These are phyloP conservation scores for Tricholauxania praeusta DNA, from an alignment of 2,888 invertebrate genomes.

Conservation along the genomic window DNA sequence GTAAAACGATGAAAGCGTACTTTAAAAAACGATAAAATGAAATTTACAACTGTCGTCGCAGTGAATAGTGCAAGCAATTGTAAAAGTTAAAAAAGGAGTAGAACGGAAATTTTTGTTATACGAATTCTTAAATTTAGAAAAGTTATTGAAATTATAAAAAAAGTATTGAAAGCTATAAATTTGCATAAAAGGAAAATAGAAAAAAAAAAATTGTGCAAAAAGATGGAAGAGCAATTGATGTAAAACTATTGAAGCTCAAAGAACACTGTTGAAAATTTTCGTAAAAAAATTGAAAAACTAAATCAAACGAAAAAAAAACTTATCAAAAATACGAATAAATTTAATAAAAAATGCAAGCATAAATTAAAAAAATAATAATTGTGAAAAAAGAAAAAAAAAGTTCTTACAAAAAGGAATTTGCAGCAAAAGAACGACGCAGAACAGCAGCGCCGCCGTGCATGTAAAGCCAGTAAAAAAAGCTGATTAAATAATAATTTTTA, in stretches of 20 bases:
- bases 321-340: not conserved
- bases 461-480: too few species aligned
- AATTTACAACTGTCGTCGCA: conserved; percentile 7
- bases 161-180: not conserved
- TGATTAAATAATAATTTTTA: too few species aligned
- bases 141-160: not conserved
- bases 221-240: not conserved
- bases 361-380: not conserved
- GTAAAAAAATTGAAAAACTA: not conserved
- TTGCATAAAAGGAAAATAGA: not conserved
- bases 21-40: conserved; percentile 13
- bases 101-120: not conserved
- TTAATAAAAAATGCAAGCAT: not conserved
- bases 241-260: conserved; percentile 7
- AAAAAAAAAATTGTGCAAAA: not conserved
- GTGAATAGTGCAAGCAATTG: not conserved
- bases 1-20: conserved; percentile 3
- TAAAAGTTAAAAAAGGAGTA: conserved; percentile 1
- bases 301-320: conserved; percentile 8
- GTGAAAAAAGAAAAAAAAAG: not conserved
- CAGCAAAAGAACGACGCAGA: too few species aligned
- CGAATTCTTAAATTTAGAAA: conserved; percentile 1
- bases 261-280: conserved; percentile 15
- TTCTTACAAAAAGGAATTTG: not conserved
- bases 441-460: too few species aligned